A percentile compares a stretch with the other conserved stretches of the same genome.
Evolutionary conservation across 2,113 vertebrate species (phyloP).

Genomic region (Dendrocopos noguchii): DNA sequence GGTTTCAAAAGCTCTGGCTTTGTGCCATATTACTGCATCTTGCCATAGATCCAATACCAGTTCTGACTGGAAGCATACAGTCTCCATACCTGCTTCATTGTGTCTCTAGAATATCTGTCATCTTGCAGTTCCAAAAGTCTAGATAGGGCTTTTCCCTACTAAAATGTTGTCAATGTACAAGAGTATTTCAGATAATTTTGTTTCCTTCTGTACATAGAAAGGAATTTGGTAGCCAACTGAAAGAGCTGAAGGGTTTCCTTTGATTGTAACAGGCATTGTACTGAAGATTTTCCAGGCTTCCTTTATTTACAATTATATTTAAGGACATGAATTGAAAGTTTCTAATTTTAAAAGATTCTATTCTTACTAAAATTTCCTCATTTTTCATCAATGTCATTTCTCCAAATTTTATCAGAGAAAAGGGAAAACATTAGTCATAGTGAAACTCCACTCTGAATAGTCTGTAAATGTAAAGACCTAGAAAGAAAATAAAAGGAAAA

Average conservation of each 20-base stretch:
- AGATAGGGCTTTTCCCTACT: neutral
- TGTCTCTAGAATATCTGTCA: neutral
- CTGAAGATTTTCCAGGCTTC: conserved; percentile 8
- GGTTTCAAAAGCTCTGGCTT: neutral
- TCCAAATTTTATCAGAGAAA: neutral
- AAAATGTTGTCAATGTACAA: neutral
- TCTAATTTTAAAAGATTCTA: conserved; percentile 15
- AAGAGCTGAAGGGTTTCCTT: neutral
- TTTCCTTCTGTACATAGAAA: neutral
- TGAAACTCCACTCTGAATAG: neutral
- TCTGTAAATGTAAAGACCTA: neutral
- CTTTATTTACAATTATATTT: neutral
- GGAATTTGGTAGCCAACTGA: neutral
- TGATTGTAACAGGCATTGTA: neutral
- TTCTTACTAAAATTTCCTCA: neutral
- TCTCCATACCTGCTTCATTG: neutral
- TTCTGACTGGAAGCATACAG: neutral
- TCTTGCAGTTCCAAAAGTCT: neutral
- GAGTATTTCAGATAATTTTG: neutral
- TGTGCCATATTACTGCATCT: neutral
- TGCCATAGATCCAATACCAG: neutral
- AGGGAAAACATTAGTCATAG: neutral
- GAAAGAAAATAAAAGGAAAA: neutral
- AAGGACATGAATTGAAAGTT: neutral
- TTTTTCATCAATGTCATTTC: neutral